A percentile compares a stretch with the other conserved stretches of the same genome.
Evolutionary conservation across 2,113 vertebrate genomes (phyloP).

Genomic region (Microcebus lehilahytsara): DNA sequence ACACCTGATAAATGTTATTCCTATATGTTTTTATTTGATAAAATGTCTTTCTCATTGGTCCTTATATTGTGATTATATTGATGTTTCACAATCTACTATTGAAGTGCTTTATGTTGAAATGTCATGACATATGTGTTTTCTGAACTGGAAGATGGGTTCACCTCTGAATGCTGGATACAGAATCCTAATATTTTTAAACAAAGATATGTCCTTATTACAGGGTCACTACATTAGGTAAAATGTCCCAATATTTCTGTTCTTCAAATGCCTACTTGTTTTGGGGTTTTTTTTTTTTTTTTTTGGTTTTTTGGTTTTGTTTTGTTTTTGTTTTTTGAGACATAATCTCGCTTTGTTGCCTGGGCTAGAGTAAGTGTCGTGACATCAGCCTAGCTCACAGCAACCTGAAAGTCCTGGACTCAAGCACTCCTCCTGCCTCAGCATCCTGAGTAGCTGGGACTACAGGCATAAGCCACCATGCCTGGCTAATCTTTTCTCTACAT

Average conservation of each 20-base stretch:
- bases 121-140: neutral
- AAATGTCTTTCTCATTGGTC: neutral
- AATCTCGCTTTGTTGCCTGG: no score
- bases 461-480: no score
- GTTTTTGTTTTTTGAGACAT: no score
- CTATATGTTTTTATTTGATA: neutral
- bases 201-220: neutral
- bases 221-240: neutral
- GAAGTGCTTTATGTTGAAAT: constrained; percentile 1
- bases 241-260: neutral
- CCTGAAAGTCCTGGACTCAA: no score
- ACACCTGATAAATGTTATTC: no score
- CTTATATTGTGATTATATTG: neutral
- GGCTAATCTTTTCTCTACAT: no score
- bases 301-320: no score
- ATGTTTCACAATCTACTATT: neutral
- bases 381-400: no score
- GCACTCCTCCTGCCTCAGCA: no score
- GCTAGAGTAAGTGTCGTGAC: no score
- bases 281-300: no score
- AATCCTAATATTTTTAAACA: neutral
- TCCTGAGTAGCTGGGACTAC: no score
- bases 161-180: neutral
- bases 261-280: neutral
- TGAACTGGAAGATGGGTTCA: neutral